Base-by-base conservation (phyloP, 2,797 vertebrate species). In the Sebastes oblongus region DNA sequence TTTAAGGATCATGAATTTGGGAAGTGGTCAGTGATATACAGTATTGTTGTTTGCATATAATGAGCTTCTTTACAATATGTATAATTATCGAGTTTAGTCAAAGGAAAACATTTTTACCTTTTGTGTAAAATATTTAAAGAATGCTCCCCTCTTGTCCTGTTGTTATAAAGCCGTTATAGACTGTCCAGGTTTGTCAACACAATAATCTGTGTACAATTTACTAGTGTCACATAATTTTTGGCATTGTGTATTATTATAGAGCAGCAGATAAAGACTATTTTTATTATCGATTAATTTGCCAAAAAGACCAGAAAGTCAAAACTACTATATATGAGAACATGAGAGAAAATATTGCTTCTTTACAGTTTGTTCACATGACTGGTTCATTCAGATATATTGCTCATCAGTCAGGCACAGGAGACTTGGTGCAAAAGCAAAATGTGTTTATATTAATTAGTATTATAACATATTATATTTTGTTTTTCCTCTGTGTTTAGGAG, bases 401-500 rank as follows among this genome's bases (percentile, higher is more conserved):
- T 8, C 9, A 50, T 8, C 16, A 7, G 4, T 62, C 4, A 55
- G 24, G 25, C 52, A 27, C 22, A 72, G 34, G 50, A 7, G 9
- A 64, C 22, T 65, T 4, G 5, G 6, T 46, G 39, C 11, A 55
- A 69, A 74, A 58, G 34, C 12, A 22, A 34, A 20, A 76, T 61
- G 4, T 55, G 5, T 9, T 9, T 12, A 29, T 62, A 7, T 22
- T 22, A 25, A 13, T 34, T 10, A 55, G 16, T 58, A 8, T 58
- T 30, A 4, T 24, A 10, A 46, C 10, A 27, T 71, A 46, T 54
- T 32, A 2, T 34, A 25, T 27, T 30, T 12, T 46, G 66, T 83
- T 82, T 83, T 78, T n/a, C 12, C 39, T 75, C 5, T 67, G 13
- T 69, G 36, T 89, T 86, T 80, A 99, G 98, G 98, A 99, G 76